A percentile compares a stretch with the other conserved stretches of the same genome.
phyloP scores from a whole-genome alignment of 2,888 invertebrate species.

The Amblyteles armatorius region DNA sequence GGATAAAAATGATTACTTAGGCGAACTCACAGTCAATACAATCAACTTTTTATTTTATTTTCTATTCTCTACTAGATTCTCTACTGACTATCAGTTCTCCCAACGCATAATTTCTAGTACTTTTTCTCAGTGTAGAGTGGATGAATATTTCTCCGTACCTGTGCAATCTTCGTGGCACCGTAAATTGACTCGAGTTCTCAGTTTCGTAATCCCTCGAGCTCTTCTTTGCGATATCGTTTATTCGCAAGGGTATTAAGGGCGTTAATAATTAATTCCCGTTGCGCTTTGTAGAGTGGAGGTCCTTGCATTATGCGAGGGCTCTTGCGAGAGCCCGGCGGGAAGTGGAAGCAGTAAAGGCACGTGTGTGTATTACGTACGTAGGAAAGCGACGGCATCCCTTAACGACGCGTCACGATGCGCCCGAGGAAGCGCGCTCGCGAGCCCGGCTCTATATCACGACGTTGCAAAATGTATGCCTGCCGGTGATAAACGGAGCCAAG shows the following conservation, averaged over 20 bases:
- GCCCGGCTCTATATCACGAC: slow-evolving; percentile 75
- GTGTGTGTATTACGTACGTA: slow-evolving; percentile 27
- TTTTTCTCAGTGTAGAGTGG: background rate
- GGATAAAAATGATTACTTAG: too few species aligned
- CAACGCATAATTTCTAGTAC: background rate
- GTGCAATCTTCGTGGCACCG: background rate
- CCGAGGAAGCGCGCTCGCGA: slow-evolving; percentile 70
- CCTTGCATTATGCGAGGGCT: slow-evolving; percentile 51
- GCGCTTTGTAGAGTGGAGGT: slow-evolving; percentile 15
- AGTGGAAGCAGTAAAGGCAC: slow-evolving; percentile 48
- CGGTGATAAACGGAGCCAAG: slow-evolving; percentile 79
- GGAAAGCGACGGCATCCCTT: slow-evolving; percentile 72
- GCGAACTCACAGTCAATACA: too few species aligned
- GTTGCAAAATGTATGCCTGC: slow-evolving; percentile 80
- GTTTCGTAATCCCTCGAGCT: background rate
- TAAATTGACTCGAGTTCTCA: background rate
- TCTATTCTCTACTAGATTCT: background rate
- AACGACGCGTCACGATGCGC: slow-evolving; percentile 76
- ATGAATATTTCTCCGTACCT: background rate
- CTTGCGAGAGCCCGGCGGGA: slow-evolving; percentile 8
- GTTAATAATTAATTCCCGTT: slow-evolving; percentile 7
- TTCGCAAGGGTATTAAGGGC: background rate
- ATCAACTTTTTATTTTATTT: background rate
- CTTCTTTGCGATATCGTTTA: slow-evolving; percentile 12
- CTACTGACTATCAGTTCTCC: background rate